Evolutionary conservation across 2,888 invertebrate species (phyloP), one percentile per base, ranked within the genome.

Genomic region (Cataglyphis cursor): DNA sequence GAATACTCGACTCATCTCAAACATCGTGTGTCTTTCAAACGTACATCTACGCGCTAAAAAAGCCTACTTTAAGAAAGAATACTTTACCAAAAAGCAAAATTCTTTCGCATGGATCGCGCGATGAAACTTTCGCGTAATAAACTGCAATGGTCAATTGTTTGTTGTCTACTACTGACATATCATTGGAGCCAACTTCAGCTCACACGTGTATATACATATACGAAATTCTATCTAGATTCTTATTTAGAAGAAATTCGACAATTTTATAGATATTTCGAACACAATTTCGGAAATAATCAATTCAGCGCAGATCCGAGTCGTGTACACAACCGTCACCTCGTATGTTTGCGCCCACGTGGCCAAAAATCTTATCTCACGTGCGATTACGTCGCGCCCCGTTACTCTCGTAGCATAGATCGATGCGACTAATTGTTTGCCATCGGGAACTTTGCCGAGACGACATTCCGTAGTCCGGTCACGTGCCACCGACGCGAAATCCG

Each of bases 391-490:
- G 78, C 68, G 44, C 6, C 31, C 38, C 28, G 66, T 66, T 57
- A 38, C 21, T 41, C n/a, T 28, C 35, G 41, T 41, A 51, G 66
- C 38, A 48, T 44, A 38, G 70, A 54, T 72, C 81, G 74, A 80
- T 62, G 83, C 80, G 54, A 84, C 74, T 83, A 75, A 89, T 85
- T 86, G 85, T 86, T 86, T 84, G 72, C 64, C 83, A 64, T 74
- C 74, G 83, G 73, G 78, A 88, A 88, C 78, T 87, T 84, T 18
- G 65, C 44, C 81, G 78, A 66, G 66, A 44, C 78, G 87, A 28
- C 54, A 81, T 83, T 80, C 65, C 62, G 70, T 70, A 89, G 75
- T 88, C 90, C 80, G 82, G 86, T 90, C 89, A 89, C 90, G 90
- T 83, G 85, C 85, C 31, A 24, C 28, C 72, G 73, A 75, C 74